Base-by-base conservation (phyloP, 2,113 vertebrate species). In the Dryoscopus gambensis region DNA sequence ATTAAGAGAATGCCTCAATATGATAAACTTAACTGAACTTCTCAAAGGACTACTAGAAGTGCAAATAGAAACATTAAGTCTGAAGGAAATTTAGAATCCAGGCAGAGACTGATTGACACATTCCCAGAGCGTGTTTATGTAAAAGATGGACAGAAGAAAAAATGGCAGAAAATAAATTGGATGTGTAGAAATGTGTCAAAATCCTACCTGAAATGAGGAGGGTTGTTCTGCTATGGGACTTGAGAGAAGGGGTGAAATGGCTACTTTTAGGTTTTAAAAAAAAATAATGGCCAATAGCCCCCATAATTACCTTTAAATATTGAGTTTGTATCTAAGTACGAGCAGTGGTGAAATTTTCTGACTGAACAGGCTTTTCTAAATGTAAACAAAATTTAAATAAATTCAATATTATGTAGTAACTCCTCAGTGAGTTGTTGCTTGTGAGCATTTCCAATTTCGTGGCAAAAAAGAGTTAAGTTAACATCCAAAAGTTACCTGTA, bases 401-500 rank as follows among this genome's bases (percentile, higher is more conserved):
- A 50, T 55, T 69, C 33, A 56, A 2, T 60, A 47, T 40, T 50
- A 11, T 15, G 10, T 40, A 50, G 7, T 33, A 74, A 2, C 6
- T 73, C 9, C 15, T 23, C 8, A 55, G 53, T 35, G 27, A 57
- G 7, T 21, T 62, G 30, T 13, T 62, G 16, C 19, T 84, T 57
- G 23, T 27, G 21, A 35, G 13, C 15, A 42, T n/a, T 44, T 53
- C 33, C 6, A 10, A 37, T 52, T 71, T 31, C 17, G 5, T 37
- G 13, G 20, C 16, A 80, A 52, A 35, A 62, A 42, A 13, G 1
- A 30, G 5, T 42, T 73, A 35, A 71, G n/a, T 52, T 31, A 9
- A 39, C 0, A 0, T 31, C 30, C 39, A n/a, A 59, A 49, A 40
- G 11, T 13, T 59, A 39, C 3, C 13, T 77, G 8, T 53, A 47